Percentiles rank a stretch among this genome's conserved stretches.
These are phyloP conservation scores for Myoxocephalus aenaeus DNA, from an alignment of 2,797 vertebrate genomes.

Conservation along the genomic window DNA sequence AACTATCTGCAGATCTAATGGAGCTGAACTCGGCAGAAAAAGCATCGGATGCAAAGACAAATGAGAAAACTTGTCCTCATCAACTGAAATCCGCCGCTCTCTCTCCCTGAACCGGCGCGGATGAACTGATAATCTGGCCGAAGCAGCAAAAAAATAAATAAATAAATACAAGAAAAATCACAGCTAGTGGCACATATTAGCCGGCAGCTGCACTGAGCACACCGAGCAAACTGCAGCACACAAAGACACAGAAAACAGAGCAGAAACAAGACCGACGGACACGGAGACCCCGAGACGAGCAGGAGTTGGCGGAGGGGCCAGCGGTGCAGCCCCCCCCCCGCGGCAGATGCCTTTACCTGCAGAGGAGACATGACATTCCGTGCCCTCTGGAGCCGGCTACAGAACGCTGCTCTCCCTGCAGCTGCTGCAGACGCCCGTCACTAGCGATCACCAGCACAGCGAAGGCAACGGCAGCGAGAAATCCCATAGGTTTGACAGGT, in stretches of 20 bases:
- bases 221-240: slow-evolving; percentile 58
- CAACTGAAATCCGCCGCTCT: not conserved
- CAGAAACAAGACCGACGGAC: slow-evolving; percentile 35
- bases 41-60: slow-evolving; percentile 26
- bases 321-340: slow-evolving; percentile 33
- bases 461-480: slow-evolving; percentile 56
- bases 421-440: slow-evolving; percentile 72
- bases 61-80: slow-evolving; percentile 32
- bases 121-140: slow-evolving; percentile 26
- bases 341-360: slow-evolving; percentile 81
- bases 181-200: slow-evolving; percentile 36
- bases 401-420: slow-evolving; percentile 80
- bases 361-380: slow-evolving; percentile 88
- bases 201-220: slow-evolving; percentile 48
- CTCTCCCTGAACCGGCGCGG: not conserved
- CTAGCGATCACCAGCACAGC: slow-evolving; percentile 66
- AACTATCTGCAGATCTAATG: slow-evolving; percentile 64
- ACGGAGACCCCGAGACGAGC: slow-evolving; percentile 24
- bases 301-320: slow-evolving; percentile 35
- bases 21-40: slow-evolving; percentile 31
- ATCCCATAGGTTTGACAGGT: slow-evolving; percentile 78
- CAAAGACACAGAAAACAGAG: slow-evolving; percentile 30
- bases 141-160: slow-evolving; percentile 11
- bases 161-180: not conserved
- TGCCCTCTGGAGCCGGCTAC: slow-evolving; percentile 82